These are phyloP conservation scores for Riparia riparia DNA, from an alignment of 2,113 vertebrate species.

Conservation along the genomic window DNA sequence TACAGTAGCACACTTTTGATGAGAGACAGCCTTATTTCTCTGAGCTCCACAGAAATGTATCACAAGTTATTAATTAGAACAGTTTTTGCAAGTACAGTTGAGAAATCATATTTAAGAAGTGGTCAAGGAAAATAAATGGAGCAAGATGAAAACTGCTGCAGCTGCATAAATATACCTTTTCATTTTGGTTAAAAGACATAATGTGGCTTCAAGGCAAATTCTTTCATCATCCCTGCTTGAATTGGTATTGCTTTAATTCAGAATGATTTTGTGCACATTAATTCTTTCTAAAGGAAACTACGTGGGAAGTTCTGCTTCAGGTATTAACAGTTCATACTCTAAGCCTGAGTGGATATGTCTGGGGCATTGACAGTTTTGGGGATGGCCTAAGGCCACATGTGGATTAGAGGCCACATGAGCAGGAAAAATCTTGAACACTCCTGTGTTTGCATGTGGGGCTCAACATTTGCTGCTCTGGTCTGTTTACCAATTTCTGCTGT, in stretches of 20 bases:
- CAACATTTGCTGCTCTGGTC: background rate
- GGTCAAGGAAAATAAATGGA: background rate
- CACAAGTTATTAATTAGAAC: background rate
- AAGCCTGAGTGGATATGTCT: background rate
- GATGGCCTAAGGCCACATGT: accelerated
- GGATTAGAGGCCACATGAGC: background rate
- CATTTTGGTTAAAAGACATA: background rate
- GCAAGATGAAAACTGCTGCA: background rate
- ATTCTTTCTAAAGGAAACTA: background rate
- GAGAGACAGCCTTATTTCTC: background rate
- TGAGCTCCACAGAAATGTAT: background rate
- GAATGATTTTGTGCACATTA: background rate
- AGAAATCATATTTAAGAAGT: background rate
- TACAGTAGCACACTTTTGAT: background rate
- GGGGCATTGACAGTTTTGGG: background rate
- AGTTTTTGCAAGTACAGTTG: background rate
- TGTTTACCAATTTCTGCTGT: background rate
- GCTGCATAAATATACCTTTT: background rate
- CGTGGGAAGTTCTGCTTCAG: background rate
- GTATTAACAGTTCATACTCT: background rate
- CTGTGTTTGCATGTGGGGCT: background rate
- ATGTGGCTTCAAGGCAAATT: background rate
- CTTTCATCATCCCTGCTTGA: accelerated
- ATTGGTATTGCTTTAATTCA: background rate
- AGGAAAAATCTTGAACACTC: background rate